Conservation (phyloP, 2,113 vertebrate species). For the Chrysemys picta region DNA sequence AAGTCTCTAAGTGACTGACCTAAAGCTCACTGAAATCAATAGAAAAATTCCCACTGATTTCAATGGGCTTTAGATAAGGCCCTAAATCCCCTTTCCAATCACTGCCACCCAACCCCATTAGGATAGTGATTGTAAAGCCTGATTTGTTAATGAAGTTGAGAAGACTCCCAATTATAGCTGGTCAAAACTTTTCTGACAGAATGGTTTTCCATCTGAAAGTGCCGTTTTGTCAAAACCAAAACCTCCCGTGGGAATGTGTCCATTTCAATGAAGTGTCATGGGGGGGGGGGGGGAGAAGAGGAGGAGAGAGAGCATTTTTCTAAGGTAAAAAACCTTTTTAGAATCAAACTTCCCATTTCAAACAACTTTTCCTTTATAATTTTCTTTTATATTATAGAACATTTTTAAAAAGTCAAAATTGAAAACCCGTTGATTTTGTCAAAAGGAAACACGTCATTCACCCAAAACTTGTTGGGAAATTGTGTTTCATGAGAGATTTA, state of each 20-base stretch:
- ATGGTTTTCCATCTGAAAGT: background rate
- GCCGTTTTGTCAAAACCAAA: background rate
- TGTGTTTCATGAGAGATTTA: background rate
- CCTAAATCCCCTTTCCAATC: slow-evolving; percentile 56
- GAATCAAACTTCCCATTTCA: background rate
- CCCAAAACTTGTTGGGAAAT: background rate
- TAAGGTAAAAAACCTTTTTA: background rate
- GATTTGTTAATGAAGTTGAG: slow-evolving; percentile 58
- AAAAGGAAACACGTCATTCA: background rate
- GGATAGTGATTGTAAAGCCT: slow-evolving; percentile 52
- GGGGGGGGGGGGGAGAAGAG: background rate
- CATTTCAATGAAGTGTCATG: background rate
- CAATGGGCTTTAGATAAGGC: slow-evolving; percentile 59
- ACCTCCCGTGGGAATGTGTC: background rate
- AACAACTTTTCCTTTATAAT: background rate
- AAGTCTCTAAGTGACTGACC: background rate
- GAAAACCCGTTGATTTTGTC: background rate
- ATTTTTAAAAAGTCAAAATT: background rate
- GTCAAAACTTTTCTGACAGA: slow-evolving; percentile 7
- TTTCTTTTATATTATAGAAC: background rate
- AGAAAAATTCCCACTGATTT: slow-evolving; percentile 33
- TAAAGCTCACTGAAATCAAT: slow-evolving; percentile 14
- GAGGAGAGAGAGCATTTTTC: background rate
- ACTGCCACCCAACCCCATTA: slow-evolving; percentile 54
- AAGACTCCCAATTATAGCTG: slow-evolving; percentile 9